These are phyloP conservation scores for Matsumyia berberina DNA, from an alignment of 2,888 invertebrate species.

Conservation along the genomic window DNA sequence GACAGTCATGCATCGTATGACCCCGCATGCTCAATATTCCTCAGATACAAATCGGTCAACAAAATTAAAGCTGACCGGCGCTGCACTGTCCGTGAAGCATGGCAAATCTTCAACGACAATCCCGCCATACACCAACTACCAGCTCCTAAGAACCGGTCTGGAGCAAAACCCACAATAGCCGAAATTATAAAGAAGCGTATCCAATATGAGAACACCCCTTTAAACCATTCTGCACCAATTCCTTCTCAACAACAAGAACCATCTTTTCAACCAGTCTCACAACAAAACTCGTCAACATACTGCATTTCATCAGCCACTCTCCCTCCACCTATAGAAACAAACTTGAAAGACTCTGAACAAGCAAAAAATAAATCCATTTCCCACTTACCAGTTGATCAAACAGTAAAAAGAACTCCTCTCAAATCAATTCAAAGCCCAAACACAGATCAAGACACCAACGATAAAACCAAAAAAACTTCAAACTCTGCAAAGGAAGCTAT, in stretches of 20 bases:
- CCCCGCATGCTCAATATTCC: conserved; percentile 46
- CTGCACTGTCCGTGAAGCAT: conserved; percentile 61
- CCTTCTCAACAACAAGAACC: not conserved
- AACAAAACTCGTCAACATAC: not conserved
- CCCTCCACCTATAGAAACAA: not conserved
- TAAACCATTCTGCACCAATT: not conserved
- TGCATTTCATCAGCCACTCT: not conserved
- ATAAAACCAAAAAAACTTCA: not conserved
- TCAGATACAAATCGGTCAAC: conserved; percentile 65
- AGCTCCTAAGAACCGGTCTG: conserved; percentile 1
- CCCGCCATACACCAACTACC: conserved; percentile 15
- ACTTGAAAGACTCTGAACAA: not conserved
- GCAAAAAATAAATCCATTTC: not conserved
- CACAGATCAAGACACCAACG: not conserved
- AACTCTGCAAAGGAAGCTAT: not conserved
- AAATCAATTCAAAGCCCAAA: not conserved
- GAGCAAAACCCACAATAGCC: too few species aligned
- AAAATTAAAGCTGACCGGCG: conserved; percentile 64
- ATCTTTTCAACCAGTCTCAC: not conserved
- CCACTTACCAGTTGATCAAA: not conserved
- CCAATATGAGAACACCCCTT: not conserved
- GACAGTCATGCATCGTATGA: conserved; percentile 58
- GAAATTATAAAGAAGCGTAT: not conserved
- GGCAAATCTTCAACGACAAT: conserved; percentile 53
- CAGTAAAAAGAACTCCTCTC: not conserved